phyloP scores from a whole-genome alignment of 1,140 invertebrate species.

The Dolichoris vasculosae region DNA sequence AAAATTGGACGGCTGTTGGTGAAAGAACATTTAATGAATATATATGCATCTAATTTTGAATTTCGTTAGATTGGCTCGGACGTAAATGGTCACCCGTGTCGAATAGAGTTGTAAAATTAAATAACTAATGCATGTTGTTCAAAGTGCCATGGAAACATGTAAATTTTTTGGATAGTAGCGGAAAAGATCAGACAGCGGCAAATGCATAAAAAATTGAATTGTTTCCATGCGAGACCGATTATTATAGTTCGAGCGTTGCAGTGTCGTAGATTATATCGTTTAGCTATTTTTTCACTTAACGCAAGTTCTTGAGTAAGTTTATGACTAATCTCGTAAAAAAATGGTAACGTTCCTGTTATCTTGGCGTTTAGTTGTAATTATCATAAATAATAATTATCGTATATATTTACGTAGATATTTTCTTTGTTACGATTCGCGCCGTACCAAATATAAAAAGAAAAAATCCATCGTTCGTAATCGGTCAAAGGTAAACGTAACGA shows the following conservation, averaged over 20 bases:
- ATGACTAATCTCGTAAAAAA: not conserved
- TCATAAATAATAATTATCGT: not conserved
- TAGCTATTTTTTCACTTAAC: no score
- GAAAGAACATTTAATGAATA: conserved; percentile 8
- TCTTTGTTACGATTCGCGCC: no score
- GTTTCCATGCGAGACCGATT: not conserved
- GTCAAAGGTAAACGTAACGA: not conserved
- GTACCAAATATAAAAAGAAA: not conserved
- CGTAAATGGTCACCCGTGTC: not conserved
- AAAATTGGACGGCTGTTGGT: conserved; percentile 8
- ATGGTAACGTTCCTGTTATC: not conserved
- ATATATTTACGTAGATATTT: no score
- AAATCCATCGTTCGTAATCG: not conserved
- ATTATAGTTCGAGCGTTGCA: not conserved
- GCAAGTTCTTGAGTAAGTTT: not conserved
- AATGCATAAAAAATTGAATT: not conserved
- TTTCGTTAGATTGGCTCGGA: not conserved
- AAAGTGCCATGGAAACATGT: not conserved
- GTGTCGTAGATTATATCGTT: no score
- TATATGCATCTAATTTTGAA: conserved; percentile 20
- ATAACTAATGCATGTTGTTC: not conserved
- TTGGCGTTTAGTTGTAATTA: not conserved
- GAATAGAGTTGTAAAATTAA: not conserved
- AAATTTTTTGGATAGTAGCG: not conserved
- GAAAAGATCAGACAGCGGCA: not conserved